phyloP scores from a whole-genome alignment of 2,888 invertebrate species.

The Epinotia demarniana region DNA sequence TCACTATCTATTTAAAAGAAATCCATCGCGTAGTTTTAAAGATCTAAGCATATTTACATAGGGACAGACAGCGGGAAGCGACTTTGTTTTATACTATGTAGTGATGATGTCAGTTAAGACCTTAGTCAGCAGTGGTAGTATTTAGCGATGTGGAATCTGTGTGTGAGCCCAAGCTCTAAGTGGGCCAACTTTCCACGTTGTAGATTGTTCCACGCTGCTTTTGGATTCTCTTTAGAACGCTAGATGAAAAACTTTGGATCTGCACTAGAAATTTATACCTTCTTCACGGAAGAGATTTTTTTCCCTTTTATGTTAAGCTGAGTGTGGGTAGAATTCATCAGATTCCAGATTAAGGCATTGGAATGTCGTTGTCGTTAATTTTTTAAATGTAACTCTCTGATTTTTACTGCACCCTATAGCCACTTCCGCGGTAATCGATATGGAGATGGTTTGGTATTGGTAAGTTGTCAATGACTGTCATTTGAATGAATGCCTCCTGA shows the following conservation, averaged over 20 bases:
- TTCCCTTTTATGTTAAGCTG: background rate
- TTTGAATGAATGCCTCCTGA: no score
- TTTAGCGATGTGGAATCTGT: conserved; percentile 28
- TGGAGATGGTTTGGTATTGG: no score
- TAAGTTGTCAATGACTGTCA: no score
- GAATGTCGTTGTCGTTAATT: no score
- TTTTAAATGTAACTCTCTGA: no score
- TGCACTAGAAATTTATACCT: conserved; percentile 8
- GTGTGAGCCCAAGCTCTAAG: conserved; percentile 50
- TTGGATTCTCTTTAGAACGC: conserved; percentile 32
- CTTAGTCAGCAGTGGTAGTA: background rate
- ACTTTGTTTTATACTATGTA: no score
- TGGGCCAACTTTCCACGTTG: conserved; percentile 51
- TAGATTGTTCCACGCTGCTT: conserved; percentile 31
- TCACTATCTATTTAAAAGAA: no score
- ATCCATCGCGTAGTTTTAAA: no score
- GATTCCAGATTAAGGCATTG: background rate
- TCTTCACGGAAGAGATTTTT: background rate
- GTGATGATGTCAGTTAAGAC: background rate
- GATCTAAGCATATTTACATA: no score
- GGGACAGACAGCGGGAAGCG: no score
- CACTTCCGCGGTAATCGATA: no score
- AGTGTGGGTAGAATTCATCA: background rate
- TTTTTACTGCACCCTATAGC: no score
- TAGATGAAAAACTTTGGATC: conserved; percentile 13